Evolutionary conservation across 2,113 vertebrate species (phyloP).

Genomic region (Mobula birostris): DNA sequence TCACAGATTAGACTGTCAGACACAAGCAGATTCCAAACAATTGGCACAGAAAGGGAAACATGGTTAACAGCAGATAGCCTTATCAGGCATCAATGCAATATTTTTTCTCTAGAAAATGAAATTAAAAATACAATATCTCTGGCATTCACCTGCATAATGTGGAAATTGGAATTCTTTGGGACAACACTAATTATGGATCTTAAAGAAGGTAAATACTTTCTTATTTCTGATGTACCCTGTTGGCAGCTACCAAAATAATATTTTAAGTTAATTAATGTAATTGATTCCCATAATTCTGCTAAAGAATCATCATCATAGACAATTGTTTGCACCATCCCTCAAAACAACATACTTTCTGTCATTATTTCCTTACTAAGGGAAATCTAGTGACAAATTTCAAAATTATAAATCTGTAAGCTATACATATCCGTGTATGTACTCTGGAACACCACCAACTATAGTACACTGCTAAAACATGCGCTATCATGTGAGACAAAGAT

Average conservation of each 20-base stretch:
- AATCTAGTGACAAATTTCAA: neutral
- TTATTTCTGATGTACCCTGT: neutral
- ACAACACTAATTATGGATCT: constrained; percentile 14
- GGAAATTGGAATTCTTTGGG: constrained; percentile 26
- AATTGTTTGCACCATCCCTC: neutral
- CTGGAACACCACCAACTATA: neutral
- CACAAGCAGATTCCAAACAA: constrained; percentile 37
- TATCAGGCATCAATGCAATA: constrained; percentile 37
- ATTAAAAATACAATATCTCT: constrained; percentile 32
- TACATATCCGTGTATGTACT: neutral
- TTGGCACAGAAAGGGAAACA: constrained; percentile 32
- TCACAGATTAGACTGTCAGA: constrained; percentile 36
- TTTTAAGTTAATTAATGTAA: neutral
- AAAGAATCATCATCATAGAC: neutral
- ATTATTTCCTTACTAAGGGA: neutral
- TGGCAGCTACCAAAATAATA: neutral
- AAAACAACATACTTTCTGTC: neutral
- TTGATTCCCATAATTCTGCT: neutral
- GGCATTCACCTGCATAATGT: neutral
- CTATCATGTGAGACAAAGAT: neutral
- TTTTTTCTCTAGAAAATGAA: constrained; percentile 31
- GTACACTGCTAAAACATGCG: neutral
- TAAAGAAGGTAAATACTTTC: neutral
- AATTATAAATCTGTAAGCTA: neutral
- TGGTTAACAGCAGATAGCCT: constrained; percentile 29